Conservation (phyloP, 1,140 invertebrate species). For the Trichonephila clavipes region DNA sequence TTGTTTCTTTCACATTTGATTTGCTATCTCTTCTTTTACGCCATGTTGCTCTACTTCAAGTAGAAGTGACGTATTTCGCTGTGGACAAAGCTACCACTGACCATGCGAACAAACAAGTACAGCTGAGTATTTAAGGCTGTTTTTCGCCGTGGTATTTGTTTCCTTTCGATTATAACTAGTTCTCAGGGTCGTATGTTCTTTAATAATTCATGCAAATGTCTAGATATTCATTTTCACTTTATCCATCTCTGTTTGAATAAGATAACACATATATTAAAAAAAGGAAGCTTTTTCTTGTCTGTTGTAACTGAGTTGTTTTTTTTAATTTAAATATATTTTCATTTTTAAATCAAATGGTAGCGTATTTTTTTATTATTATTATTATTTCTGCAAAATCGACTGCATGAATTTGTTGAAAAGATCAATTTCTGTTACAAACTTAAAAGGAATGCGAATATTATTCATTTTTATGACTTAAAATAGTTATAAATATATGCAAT, state of each 20-base stretch:
- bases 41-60: neutral
- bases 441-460: no score
- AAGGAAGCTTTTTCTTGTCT: neutral
- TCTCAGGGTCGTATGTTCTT: slow-evolving; percentile 40
- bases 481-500: no score
- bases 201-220: neutral
- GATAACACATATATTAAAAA: neutral
- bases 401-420: no score
- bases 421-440: no score
- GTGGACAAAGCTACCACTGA: neutral
- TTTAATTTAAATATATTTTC: no score
- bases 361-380: no score
- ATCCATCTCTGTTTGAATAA: neutral
- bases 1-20: neutral
- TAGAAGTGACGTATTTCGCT: neutral
- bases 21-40: slow-evolving; percentile 27
- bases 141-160: neutral
- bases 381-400: no score
- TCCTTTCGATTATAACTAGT: slow-evolving; percentile 20
- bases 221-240: neutral
- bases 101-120: neutral
- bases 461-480: no score
- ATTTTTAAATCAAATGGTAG: no score
- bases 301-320: no score
- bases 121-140: neutral